Evolutionary conservation across 2,797 vertebrate genomes (phyloP).

Genomic region (Thripadectes ignobilis): DNA sequence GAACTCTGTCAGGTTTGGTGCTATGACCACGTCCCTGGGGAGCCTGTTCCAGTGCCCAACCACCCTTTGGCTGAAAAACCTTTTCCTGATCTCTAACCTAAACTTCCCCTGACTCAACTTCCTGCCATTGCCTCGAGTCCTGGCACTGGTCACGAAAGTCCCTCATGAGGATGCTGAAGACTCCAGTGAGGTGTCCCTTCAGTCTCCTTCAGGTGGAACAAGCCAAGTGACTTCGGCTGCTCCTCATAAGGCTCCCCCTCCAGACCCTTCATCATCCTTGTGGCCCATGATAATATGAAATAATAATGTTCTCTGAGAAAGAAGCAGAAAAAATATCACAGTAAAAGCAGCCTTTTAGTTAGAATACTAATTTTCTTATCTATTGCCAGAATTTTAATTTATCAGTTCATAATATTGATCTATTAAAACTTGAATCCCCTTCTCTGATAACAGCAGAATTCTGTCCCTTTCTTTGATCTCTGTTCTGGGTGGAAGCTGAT

Average conservation of each 20-base stretch:
- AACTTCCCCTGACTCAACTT: neutral
- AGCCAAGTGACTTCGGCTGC: neutral
- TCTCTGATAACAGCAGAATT: neutral
- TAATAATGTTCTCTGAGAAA: neutral
- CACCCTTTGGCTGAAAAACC: neutral
- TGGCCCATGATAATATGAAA: neutral
- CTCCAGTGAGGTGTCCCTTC: neutral
- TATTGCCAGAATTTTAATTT: neutral
- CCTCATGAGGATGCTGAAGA: neutral
- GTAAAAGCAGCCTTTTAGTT: neutral
- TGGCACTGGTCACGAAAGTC: neutral
- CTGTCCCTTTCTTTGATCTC: accelerated
- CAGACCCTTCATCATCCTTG: neutral
- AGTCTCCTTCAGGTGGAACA: neutral
- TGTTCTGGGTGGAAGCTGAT: neutral
- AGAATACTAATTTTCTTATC: neutral
- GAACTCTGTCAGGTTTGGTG: neutral
- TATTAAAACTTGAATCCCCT: neutral
- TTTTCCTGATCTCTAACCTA: neutral
- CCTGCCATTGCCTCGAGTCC: neutral
- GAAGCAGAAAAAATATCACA: neutral
- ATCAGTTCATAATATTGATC: neutral
- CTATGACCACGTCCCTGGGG: neutral
- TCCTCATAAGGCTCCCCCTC: neutral
- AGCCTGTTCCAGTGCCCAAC: neutral